Conservation (phyloP, 2,113 vertebrate genomes). For the Paradoxurus hermaphroditus region DNA sequence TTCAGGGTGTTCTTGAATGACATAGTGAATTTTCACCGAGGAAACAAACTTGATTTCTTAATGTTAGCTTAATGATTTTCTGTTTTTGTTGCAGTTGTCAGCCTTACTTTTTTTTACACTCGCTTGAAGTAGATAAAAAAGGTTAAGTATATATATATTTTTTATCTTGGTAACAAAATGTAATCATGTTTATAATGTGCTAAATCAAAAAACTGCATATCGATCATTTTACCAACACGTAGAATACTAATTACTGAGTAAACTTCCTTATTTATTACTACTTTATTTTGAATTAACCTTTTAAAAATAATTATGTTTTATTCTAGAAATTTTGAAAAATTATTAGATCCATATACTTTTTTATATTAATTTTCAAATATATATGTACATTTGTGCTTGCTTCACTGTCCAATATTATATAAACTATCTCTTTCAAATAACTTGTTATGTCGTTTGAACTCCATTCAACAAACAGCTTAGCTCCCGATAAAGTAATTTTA, state of each 20-base stretch:
- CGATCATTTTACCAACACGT: constrained; percentile 51
- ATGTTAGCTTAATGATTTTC: background rate
- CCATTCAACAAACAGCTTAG: background rate
- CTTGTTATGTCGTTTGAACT: background rate
- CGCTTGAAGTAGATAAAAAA: constrained; percentile 50
- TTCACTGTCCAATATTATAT: background rate
- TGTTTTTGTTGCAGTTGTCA: constrained; percentile 36
- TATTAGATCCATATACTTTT: background rate
- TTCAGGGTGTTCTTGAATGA: background rate
- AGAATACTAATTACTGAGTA: constrained; percentile 47
- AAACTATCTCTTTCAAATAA: constrained; percentile 23
- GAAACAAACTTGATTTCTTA: constrained; percentile 14
- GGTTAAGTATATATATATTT: constrained; percentile 61
- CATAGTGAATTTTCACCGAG: constrained; percentile 3
- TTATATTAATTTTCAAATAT: background rate
- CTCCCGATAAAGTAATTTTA: constrained; percentile 39
- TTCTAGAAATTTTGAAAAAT: background rate
- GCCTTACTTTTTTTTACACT: background rate
- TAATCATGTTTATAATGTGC: constrained; percentile 63
- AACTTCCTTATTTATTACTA: constrained; percentile 30
- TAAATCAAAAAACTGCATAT: constrained; percentile 59
- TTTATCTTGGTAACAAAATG: constrained; percentile 54
- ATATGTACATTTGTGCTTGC: background rate
- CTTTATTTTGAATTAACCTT: constrained; percentile 59
- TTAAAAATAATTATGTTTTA: constrained; percentile 43